Percentiles rank a stretch among this genome's conserved stretches.
These are phyloP conservation scores for Phylloscopus trochilus DNA, from an alignment of 2,113 vertebrate species.

Conservation along the genomic window DNA sequence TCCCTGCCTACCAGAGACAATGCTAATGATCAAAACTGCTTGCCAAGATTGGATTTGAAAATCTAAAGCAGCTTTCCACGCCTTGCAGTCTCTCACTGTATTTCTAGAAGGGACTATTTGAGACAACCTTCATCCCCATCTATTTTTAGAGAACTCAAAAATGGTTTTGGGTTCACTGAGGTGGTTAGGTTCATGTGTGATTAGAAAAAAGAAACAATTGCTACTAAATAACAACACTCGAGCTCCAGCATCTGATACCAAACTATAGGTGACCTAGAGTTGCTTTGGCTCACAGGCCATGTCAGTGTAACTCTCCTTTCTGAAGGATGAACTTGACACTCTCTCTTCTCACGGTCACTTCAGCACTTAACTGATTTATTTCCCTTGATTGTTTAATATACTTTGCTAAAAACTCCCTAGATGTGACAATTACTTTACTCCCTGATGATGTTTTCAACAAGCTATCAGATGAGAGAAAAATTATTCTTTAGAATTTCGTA, in stretches of 20 bases:
- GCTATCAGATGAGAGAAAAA: background rate
- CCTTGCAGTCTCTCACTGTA: background rate
- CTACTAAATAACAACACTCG: background rate
- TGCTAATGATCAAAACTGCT: conserved; percentile 34
- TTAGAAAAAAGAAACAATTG: background rate
- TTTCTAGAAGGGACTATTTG: background rate
- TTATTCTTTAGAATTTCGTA: background rate
- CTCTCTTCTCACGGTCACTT: background rate
- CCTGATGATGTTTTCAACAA: background rate
- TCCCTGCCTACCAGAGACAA: conserved; percentile 11
- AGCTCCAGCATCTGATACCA: background rate
- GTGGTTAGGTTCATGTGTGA: background rate
- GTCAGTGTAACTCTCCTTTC: background rate
- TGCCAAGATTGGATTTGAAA: conserved; percentile 48
- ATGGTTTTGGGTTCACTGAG: background rate
- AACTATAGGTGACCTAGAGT: background rate
- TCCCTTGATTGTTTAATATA: background rate
- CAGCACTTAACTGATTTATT: background rate
- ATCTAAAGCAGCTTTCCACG: background rate
- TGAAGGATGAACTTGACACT: background rate
- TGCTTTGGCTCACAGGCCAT: background rate
- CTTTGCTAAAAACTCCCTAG: background rate
- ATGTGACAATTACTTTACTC: too few species aligned
- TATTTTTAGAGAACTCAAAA: background rate
- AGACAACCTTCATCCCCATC: background rate